These are phyloP conservation scores for Cantharis lateralis DNA, from an alignment of 2,888 invertebrate genomes.

Conservation along the genomic window DNA sequence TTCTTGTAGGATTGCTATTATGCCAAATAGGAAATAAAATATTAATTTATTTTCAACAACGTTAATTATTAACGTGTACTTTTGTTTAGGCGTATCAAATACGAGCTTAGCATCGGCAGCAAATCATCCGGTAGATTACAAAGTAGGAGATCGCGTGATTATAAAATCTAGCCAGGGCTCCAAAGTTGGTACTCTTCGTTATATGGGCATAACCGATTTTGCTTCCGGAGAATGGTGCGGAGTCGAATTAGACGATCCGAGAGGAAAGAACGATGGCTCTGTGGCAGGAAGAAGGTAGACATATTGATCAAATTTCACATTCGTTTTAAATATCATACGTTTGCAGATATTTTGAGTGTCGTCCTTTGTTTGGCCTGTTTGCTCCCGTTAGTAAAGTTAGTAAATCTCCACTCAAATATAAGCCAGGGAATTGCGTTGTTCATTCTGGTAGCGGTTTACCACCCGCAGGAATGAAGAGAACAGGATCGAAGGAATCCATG, in stretches of 20 bases:
- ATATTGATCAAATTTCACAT: not conserved
- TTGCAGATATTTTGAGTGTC: slow-evolving; percentile 90
- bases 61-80: not conserved
- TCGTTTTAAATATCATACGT: not conserved
- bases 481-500: slow-evolving; percentile 86
- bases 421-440: slow-evolving; percentile 64
- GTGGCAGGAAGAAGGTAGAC: slow-evolving; percentile 86
- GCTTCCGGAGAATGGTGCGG: slow-evolving; percentile 95
- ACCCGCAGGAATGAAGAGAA: slow-evolving; percentile 65
- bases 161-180: slow-evolving; percentile 85
- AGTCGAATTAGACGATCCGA: slow-evolving; percentile 89
- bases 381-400: slow-evolving; percentile 90
- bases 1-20: not conserved
- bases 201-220: slow-evolving; percentile 87
- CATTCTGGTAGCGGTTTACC: slow-evolving; percentile 59
- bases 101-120: slow-evolving; percentile 57
- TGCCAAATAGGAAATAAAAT: not conserved
- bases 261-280: slow-evolving; percentile 95
- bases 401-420: slow-evolving; percentile 77
- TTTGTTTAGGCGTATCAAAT: slow-evolving; percentile 57
- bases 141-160: slow-evolving; percentile 89
- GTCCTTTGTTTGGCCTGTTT: slow-evolving; percentile 89
- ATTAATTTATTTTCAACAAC: not conserved
- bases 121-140: slow-evolving; percentile 63
- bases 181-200: slow-evolving; percentile 85